These are phyloP conservation scores for Leptoteleia sp. DNA, from an alignment of 1,140 invertebrate genomes.

Conservation along the genomic window DNA sequence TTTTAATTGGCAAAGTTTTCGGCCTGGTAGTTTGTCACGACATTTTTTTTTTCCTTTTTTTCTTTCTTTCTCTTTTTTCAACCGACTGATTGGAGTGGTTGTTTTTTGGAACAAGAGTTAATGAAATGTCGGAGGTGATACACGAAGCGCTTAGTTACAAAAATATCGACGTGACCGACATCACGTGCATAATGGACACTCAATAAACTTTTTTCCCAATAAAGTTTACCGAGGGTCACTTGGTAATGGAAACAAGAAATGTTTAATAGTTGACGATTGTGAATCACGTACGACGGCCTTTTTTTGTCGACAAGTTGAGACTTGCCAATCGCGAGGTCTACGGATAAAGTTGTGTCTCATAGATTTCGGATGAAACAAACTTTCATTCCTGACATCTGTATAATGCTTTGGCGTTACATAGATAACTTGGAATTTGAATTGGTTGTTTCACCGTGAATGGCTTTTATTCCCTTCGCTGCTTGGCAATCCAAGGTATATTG, in stretches of 20 bases:
- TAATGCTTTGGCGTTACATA: too few species aligned
- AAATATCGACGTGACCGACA: slow-evolving; percentile 50
- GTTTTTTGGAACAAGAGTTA: slow-evolving; percentile 35
- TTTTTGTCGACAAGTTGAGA: slow-evolving; percentile 4
- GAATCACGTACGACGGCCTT: neutral
- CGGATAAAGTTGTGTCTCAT: neutral
- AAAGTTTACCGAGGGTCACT: slow-evolving; percentile 10
- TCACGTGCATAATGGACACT: slow-evolving; percentile 38
- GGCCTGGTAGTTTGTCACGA: slow-evolving; percentile 12
- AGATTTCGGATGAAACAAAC: slow-evolving; percentile 9
- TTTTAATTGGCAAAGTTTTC: slow-evolving; percentile 29
- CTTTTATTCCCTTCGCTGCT: neutral
- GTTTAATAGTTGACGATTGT: slow-evolving; percentile 3
- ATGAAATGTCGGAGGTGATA: slow-evolving; percentile 32
- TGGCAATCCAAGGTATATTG: neutral
- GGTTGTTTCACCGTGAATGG: too few species aligned
- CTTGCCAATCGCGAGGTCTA: neutral
- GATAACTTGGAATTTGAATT: too few species aligned
- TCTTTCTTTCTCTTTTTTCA: too few species aligned
- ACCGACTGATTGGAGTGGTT: slow-evolving; percentile 6
- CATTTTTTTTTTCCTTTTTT: slow-evolving; percentile 32
- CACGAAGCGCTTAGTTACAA: slow-evolving; percentile 26
- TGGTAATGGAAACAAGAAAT: slow-evolving; percentile 2
- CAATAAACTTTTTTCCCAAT: slow-evolving; percentile 26
- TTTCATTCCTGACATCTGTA: slow-evolving; percentile 18